phyloP scores from a whole-genome alignment of 1,140 invertebrate species.

The Microplitis demolitor region DNA sequence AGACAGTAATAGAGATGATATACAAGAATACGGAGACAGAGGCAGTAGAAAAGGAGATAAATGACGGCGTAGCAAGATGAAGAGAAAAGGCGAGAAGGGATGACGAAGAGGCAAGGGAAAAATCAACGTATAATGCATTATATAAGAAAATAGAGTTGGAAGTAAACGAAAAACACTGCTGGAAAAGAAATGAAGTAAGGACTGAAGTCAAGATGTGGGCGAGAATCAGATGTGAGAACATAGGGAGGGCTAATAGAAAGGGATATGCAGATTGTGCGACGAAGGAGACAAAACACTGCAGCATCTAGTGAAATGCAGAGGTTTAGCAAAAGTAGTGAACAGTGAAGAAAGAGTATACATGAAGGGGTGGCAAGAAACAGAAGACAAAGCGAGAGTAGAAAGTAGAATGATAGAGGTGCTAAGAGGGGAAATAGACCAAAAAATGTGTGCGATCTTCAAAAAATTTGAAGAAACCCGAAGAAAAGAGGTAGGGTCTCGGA shows the following conservation, averaged over 20 bases:
- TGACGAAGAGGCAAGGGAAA: neutral
- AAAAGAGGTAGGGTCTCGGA: too few species aligned
- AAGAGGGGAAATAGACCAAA: too few species aligned
- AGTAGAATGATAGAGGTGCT: too few species aligned
- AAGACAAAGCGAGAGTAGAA: too few species aligned
- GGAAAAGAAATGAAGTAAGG: neutral
- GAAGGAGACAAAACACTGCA: neutral
- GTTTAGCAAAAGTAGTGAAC: too few species aligned
- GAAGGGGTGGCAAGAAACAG: too few species aligned
- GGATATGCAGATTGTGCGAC: neutral
- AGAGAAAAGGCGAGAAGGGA: neutral
- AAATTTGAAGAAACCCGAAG: too few species aligned
- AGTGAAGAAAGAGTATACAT: too few species aligned
- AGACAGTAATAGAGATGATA: neutral
- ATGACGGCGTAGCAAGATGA: neutral
- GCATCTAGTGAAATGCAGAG: neutral
- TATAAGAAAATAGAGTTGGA: neutral
- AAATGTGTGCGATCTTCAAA: too few species aligned
- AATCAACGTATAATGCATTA: neutral
- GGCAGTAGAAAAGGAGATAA: neutral
- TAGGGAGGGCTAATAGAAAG: neutral
- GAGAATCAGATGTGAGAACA: neutral
- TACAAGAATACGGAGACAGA: neutral
- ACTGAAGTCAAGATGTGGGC: neutral
- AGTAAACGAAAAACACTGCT: neutral